Evolutionary conservation across 2,888 invertebrate genomes (phyloP).

Genomic region (Nipponacmea schrenckii): DNA sequence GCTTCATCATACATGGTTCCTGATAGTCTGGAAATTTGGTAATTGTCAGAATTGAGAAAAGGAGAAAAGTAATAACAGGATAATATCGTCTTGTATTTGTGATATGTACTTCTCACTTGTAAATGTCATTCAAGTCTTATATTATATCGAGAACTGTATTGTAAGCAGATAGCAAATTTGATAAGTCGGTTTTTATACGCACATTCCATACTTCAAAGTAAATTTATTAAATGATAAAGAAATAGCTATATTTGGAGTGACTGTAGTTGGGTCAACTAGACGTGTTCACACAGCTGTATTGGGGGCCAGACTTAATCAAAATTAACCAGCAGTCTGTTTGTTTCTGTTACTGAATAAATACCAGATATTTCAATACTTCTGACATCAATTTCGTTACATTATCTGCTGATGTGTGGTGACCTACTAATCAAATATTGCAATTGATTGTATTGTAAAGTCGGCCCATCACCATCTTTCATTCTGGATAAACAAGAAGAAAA

Average conservation of each 20-base stretch:
- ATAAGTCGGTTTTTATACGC: too few relatives aligned
- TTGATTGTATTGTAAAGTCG: slow-evolving; percentile 8
- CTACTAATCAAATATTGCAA: slow-evolving; percentile 25
- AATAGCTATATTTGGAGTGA: slow-evolving; percentile 38
- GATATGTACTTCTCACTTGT: too few relatives aligned
- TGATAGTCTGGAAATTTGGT: too few relatives aligned
- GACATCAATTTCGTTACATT: slow-evolving; percentile 24
- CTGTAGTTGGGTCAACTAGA: slow-evolving; percentile 22
- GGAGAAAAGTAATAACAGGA: too few relatives aligned
- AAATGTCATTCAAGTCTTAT: too few relatives aligned
- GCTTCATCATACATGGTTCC: too few relatives aligned
- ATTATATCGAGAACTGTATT: too few relatives aligned
- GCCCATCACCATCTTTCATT: slow-evolving; percentile 7
- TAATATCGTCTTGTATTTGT: too few relatives aligned
- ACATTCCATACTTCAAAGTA: too few relatives aligned
- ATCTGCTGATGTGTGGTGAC: slow-evolving; percentile 23
- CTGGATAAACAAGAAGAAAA: background rate
- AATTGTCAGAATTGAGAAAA: too few relatives aligned
- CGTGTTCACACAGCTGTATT: slow-evolving; percentile 14
- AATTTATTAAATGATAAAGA: slow-evolving; percentile 16
- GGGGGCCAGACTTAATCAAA: slow-evolving; percentile 31
- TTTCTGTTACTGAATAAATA: slow-evolving; percentile 30
- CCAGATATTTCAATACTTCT: slow-evolving; percentile 19
- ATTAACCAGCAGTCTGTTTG: slow-evolving; percentile 27
- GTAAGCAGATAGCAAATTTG: too few relatives aligned